Conservation (phyloP, 1,140 invertebrate species). For the Tetramorium simillimum region DNA sequence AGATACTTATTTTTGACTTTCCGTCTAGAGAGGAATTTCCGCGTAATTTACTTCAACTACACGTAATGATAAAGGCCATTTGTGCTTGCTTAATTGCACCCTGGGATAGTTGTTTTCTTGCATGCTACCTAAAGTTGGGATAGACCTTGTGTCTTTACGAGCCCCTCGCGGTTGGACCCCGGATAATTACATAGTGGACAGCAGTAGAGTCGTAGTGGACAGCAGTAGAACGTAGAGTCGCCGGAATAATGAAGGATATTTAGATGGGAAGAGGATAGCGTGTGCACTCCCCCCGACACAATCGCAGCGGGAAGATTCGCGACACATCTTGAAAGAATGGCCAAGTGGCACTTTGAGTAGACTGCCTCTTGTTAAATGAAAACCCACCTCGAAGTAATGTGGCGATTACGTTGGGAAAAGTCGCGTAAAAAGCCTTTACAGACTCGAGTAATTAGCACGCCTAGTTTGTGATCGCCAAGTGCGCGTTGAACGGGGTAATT, state of each 20-base stretch:
- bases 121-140: conserved; percentile 22
- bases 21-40: background rate
- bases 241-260: conserved; percentile 39
- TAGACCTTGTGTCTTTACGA: conserved; percentile 43
- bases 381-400: conserved; percentile 28
- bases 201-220: background rate
- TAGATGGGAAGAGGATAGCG: conserved; percentile 18
- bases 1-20: background rate
- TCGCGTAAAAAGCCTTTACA: background rate
- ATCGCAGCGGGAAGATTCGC: background rate
- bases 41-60: conserved; percentile 38
- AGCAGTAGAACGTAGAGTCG: background rate
- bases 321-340: conserved; percentile 6
- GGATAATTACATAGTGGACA: conserved; percentile 33
- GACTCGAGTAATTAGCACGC: conserved; percentile 26
- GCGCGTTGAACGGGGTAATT: background rate
- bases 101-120: conserved; percentile 31
- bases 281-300: background rate
- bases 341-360: background rate
- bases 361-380: conserved; percentile 14
- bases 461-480: conserved; percentile 22
- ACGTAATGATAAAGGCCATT: conserved; percentile 29
- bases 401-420: background rate
- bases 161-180: conserved; percentile 14
- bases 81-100: conserved; percentile 38